Evolutionary conservation across 2,797 vertebrate genomes (phyloP).

Genomic region (Agapornis canus): DNA sequence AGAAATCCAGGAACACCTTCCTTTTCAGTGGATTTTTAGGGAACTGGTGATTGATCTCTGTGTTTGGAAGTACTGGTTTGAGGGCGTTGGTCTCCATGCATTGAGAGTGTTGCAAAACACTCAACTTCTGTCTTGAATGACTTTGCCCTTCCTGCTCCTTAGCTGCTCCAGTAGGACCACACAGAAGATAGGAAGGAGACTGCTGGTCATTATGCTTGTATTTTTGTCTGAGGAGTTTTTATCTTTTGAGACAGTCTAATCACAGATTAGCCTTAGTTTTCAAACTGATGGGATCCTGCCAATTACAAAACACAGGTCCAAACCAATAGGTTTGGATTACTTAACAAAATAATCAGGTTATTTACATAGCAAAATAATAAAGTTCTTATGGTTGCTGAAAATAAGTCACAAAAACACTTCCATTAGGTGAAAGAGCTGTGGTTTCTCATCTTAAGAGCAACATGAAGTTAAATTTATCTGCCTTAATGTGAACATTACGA

Average conservation of each 20-base stretch:
- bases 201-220: neutral
- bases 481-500: neutral
- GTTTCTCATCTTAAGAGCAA: neutral
- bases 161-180: neutral
- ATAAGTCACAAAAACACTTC: neutral
- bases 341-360: neutral
- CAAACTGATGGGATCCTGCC: neutral
- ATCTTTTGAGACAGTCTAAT: neutral
- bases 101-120: neutral
- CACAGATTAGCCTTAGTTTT: neutral
- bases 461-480: neutral
- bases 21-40: neutral
- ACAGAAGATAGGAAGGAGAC: neutral
- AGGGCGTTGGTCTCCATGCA: neutral
- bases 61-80: neutral
- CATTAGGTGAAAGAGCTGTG: accelerated
- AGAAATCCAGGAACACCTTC: neutral
- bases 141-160: neutral
- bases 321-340: neutral
- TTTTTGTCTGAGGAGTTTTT: neutral
- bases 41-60: neutral
- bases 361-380: neutral
- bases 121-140: neutral
- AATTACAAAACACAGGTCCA: neutral
- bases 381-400: neutral